A percentile compares a stretch with the other conserved stretches of the same genome.
Evolutionary conservation across 2,797 vertebrate genomes (phyloP).

Genomic region (Taeniopygia guttata): DNA sequence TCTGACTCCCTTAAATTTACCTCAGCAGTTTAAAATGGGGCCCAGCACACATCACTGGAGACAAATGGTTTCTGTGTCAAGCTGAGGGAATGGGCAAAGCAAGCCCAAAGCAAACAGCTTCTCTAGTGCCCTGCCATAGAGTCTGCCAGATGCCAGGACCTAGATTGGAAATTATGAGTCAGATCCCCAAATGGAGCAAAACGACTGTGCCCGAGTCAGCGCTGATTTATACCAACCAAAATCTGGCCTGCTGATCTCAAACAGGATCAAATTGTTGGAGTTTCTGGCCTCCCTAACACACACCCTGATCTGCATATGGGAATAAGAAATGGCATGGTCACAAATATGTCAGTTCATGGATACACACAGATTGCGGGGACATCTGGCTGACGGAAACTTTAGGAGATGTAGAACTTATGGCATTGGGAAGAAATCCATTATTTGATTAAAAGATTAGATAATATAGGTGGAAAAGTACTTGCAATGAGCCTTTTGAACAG

Average conservation of each 20-base stretch:
- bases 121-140: not conserved
- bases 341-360: conserved; percentile 24
- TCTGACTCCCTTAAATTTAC: conserved; percentile 24
- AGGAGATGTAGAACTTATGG: conserved; percentile 19
- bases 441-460: conserved; percentile 68
- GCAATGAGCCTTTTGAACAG: conserved; percentile 31
- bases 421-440: conserved; percentile 45
- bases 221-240: conserved; percentile 31
- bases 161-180: conserved; percentile 35
- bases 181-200: conserved; percentile 16
- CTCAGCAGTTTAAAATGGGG: not conserved
- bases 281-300: conserved; percentile 6
- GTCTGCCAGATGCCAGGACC: conserved; percentile 30
- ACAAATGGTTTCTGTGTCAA: not conserved
- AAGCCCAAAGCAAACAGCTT: not conserved
- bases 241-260: conserved; percentile 11
- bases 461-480: conserved; percentile 41
- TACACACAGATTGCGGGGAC: conserved; percentile 72
- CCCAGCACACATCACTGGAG: not conserved
- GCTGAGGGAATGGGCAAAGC: not conserved
- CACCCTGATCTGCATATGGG: not conserved
- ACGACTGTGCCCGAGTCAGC: conserved; percentile 11
- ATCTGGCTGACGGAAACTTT: conserved; percentile 66
- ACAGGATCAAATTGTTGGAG: conserved; percentile 20
- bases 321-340: conserved; percentile 26